Conservation (phyloP, 2,113 vertebrate genomes). For the Paradisaea rubra region DNA sequence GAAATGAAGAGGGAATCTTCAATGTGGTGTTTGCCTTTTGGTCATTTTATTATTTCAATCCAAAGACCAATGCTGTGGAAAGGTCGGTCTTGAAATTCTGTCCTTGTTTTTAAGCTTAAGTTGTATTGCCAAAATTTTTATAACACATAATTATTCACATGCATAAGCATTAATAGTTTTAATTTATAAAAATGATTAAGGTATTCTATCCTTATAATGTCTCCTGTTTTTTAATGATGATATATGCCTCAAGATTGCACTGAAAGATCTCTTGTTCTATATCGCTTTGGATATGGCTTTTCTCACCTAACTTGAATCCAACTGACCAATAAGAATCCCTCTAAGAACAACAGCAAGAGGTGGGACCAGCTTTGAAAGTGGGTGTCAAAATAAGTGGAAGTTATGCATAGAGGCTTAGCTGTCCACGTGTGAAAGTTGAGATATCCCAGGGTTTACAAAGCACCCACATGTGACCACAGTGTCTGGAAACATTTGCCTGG, state of each 20-base stretch:
- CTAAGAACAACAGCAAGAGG: background rate
- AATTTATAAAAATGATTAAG: background rate
- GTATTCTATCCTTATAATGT: background rate
- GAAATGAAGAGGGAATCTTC: background rate
- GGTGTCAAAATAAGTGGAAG: background rate
- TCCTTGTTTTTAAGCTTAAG: background rate
- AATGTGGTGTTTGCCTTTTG: background rate
- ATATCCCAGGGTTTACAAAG: background rate
- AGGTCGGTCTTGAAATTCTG: background rate
- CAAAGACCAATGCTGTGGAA: background rate
- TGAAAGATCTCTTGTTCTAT: background rate
- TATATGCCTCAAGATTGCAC: background rate
- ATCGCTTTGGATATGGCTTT: background rate
- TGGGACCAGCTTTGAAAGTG: background rate
- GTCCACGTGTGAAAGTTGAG: background rate
- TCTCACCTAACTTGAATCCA: background rate
- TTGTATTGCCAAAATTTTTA: background rate
- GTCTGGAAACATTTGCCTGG: background rate
- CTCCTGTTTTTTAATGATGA: background rate
- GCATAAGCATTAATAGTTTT: background rate
- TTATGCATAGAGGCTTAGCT: background rate
- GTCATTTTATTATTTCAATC: background rate
- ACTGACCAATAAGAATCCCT: fast-evolving
- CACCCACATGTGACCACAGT: background rate
- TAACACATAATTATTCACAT: background rate